Evolutionary conservation across 2,113 vertebrate species (phyloP), one percentile per base, ranked within the genome.

Genomic region (Ciconia boyciana): DNA sequence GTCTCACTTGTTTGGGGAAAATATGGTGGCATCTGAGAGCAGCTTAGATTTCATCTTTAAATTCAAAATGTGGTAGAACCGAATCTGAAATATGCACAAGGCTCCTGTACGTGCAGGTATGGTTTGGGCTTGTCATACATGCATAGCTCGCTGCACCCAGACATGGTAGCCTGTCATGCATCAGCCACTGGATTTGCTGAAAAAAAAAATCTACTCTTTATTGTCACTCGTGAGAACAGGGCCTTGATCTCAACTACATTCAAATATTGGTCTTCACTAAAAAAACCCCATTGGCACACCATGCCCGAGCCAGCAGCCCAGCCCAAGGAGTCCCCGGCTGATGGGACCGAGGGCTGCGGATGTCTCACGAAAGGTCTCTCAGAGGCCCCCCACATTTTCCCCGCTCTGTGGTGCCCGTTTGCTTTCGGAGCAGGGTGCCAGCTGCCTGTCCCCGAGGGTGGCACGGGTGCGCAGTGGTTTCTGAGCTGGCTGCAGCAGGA

Each of bases 391-490:
- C 69, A 1, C 46, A 11, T 75, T 93, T 83, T 60, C 74, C 83
- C 69, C 13, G 3, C 68, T 41, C 66, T 11, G 2, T 62, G 75
- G 76, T 93, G 89, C 84, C 82, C 32, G 0, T 87, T 91, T 96
- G 95, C 94, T 90, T 79, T 88, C 0, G 3, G 83, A 92, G 77
- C 74, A 48, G 76, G 87, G 84, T 83, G 83, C 58, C 89, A 76
- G 68, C 81, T 65, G 89, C 87, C 87, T 75, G 39, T 91, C 87
- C 83, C 82, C 11, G 1, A 22, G 78, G 81, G 87, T 76, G 91
- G 52, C 68, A 6, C 1, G 6, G 88, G 57, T 2, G 2, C 16
- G 7, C 28, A 2, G 22, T 46, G 46, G 68, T 34, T 83, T 64
- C 81, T 31, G 86, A 71, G 81, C 85, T 6, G 4, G n/a, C 77